Conservation (phyloP, 2,797 vertebrate species). For the Lophotriccus pileatus region DNA sequence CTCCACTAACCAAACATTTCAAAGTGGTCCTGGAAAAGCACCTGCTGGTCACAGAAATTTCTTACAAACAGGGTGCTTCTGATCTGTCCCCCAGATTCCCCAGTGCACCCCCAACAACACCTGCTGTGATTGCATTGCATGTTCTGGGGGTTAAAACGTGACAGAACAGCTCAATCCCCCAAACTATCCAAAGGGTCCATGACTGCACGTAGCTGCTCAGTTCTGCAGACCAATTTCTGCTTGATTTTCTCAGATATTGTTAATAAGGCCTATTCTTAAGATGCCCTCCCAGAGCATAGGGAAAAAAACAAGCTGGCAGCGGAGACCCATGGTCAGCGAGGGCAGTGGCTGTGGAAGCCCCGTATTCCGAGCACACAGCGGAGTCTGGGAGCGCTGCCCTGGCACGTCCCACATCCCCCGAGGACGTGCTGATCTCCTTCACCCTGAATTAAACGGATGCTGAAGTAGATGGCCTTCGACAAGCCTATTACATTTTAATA, state of each 20-base stretch:
- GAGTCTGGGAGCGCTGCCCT: not conserved
- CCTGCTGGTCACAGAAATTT: not conserved
- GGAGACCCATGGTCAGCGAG: not conserved
- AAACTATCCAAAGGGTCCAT: accelerated
- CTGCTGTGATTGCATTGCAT: not conserved
- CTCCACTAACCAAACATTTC: not conserved
- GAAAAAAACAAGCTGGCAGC: not conserved
- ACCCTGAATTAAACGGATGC: not conserved
- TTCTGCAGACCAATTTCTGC: not conserved
- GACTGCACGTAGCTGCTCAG: not conserved
- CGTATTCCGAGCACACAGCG: not conserved
- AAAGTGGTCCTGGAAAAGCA: not conserved
- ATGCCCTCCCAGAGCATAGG: not conserved
- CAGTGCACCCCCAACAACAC: accelerated
- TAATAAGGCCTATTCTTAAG: not conserved
- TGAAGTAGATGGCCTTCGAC: not conserved
- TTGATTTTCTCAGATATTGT: not conserved
- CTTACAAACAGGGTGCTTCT: accelerated
- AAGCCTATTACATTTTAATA: slow-evolving; percentile 24
- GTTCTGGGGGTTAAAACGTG: not conserved
- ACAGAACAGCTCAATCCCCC: not conserved
- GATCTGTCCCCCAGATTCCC: not conserved
- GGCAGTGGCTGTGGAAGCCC: not conserved
- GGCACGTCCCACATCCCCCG: not conserved
- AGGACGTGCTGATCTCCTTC: not conserved